phyloP scores from a whole-genome alignment of 1,140 invertebrate species.

The Oryctes rhinoceros region DNA sequence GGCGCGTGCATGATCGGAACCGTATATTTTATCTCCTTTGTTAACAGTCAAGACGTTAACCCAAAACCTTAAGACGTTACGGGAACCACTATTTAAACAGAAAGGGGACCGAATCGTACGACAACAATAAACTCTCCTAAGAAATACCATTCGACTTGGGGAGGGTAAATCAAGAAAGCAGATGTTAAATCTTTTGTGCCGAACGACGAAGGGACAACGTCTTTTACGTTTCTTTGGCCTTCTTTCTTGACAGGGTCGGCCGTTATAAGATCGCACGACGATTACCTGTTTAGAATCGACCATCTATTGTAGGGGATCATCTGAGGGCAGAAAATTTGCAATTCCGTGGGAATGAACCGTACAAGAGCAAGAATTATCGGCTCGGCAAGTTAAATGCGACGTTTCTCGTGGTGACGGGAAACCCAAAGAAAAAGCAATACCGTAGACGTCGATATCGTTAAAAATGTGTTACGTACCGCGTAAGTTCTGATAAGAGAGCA shows the following conservation, averaged over 20 bases:
- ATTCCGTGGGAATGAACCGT: conserved; percentile 24
- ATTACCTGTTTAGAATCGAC: conserved; percentile 30
- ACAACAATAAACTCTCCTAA: conserved; percentile 34
- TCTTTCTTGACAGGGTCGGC: neutral
- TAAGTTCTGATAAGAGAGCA: conserved; percentile 27
- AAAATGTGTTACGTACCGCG: neutral
- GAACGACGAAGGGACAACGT: conserved; percentile 47
- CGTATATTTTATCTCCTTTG: neutral
- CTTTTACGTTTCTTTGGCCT: conserved; percentile 47
- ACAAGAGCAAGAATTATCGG: neutral
- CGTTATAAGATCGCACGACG: conserved; percentile 17
- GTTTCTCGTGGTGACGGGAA: neutral
- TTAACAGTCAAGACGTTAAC: conserved; percentile 38
- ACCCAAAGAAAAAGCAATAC: neutral
- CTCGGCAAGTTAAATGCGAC: neutral
- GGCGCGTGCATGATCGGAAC: conserved; percentile 3
- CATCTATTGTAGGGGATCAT: neutral
- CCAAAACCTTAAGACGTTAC: conserved; percentile 43
- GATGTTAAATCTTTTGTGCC: conserved; percentile 52
- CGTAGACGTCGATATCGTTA: neutral
- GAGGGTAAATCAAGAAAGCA: conserved; percentile 56
- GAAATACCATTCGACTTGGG: conserved; percentile 49
- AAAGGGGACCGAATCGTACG: conserved; percentile 1
- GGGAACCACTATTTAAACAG: conserved; percentile 46
- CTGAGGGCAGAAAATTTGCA: conserved; percentile 6